A percentile compares a stretch with the other conserved stretches of the same genome.
Evolutionary conservation across 2,888 invertebrate genomes (phyloP).

Genomic region (Drosophila bunnanda): DNA sequence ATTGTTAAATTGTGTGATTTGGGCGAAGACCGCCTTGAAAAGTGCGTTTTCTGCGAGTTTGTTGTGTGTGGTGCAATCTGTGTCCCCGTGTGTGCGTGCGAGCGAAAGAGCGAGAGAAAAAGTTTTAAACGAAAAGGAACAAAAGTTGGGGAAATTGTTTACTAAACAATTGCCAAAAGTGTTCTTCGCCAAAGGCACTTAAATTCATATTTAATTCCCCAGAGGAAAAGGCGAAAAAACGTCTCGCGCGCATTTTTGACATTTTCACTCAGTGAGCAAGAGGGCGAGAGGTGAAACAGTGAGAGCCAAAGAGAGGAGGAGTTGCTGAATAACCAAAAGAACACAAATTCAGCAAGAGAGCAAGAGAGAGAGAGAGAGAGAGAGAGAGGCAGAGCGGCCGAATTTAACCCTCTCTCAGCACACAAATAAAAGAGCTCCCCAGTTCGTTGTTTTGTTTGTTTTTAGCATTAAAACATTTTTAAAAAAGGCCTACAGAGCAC

Average conservation of each 20-base stretch:
- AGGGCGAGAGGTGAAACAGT: slow-evolving; percentile 21
- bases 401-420: slow-evolving; percentile 24
- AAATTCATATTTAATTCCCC: slow-evolving; percentile 13
- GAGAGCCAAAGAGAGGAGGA: slow-evolving; percentile 19
- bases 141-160: slow-evolving; percentile 17
- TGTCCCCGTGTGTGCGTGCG: not conserved
- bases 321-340: slow-evolving; percentile 42
- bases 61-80: slow-evolving; percentile 15
- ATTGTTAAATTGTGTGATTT: slow-evolving; percentile 32
- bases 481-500: slow-evolving; percentile 8
- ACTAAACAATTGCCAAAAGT: slow-evolving; percentile 24
- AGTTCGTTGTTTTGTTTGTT: slow-evolving; percentile 45
- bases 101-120: slow-evolving; percentile 3
- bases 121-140: slow-evolving; percentile 14
- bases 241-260: slow-evolving; percentile 73
- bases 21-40: slow-evolving; percentile 3
- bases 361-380: slow-evolving; percentile 39
- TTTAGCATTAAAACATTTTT: slow-evolving; percentile 29
- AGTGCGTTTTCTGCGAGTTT: not conserved
- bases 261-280: slow-evolving; percentile 65
- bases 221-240: slow-evolving; percentile 52
- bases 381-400: slow-evolving; percentile 2
- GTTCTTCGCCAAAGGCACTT: slow-evolving; percentile 35
- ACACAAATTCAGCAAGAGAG: slow-evolving; percentile 54
- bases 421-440: slow-evolving; percentile 30